A percentile compares a stretch with the other conserved stretches of the same genome.
Evolutionary conservation across 2,888 invertebrate genomes (phyloP).

Genomic region (Notodonta dromedarius): DNA sequence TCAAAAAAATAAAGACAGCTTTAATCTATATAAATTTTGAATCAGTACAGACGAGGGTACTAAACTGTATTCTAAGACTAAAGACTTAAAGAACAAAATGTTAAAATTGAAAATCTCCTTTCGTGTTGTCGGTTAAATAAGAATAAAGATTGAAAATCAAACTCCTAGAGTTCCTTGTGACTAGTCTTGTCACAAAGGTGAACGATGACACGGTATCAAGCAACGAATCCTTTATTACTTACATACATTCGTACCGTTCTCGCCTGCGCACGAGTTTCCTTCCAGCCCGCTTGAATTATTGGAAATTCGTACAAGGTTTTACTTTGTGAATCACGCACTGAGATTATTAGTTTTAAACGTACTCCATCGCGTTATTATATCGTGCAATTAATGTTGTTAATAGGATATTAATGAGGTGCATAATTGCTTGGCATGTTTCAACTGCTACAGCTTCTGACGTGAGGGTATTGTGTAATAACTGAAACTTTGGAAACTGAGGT

Average conservation of each 20-base stretch:
- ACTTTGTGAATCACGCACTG: conserved; percentile 22
- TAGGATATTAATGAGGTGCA: neutral
- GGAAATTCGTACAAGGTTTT: conserved; percentile 41
- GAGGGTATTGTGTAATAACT: neutral
- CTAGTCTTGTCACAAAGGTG: too few species aligned
- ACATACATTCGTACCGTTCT: neutral
- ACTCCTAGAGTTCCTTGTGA: too few species aligned
- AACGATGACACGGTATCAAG: too few species aligned
- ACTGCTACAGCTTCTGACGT: neutral
- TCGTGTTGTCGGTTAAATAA: too few species aligned
- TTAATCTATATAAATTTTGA: too few species aligned
- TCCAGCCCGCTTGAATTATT: conserved; percentile 32
- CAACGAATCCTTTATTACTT: neutral
- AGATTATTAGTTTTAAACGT: neutral
- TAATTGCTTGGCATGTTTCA: neutral
- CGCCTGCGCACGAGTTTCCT: conserved; percentile 30
- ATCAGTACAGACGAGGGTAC: too few species aligned
- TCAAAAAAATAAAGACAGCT: too few species aligned
- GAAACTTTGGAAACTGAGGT: neutral
- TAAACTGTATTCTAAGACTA: too few species aligned
- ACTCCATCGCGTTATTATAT: conserved; percentile 4
- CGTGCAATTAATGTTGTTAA: conserved; percentile 2
- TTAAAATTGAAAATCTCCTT: too few species aligned
- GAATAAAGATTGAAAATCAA: too few species aligned
- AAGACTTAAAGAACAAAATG: too few species aligned